Evolutionary conservation across 2,113 vertebrate genomes (phyloP), one percentile per base, ranked within the genome.

Genomic region (Callipepla californica): DNA sequence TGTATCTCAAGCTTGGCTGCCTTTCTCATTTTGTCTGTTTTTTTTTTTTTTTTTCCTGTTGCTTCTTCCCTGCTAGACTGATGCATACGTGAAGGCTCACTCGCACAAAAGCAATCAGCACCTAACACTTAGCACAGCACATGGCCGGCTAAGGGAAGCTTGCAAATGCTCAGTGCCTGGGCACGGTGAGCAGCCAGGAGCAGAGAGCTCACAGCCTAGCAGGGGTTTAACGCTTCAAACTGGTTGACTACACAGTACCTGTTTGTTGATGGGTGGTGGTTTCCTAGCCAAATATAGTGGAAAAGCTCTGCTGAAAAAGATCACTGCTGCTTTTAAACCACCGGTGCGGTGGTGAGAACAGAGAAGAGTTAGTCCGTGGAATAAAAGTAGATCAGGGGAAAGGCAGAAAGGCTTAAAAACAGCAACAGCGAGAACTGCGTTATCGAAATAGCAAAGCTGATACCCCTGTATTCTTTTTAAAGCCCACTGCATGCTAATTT

Each of bases 1-100:
- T 96, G 92, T 86, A 85, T 94, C 95, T 94, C 94, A 93, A 92
- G 96, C 93, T 95, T 85, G 94, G 94, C 94, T 93, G 89, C 93
- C 80, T 95, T 96, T 96, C 89, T 93, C 96, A 93, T 95, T 97
- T 96, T 76, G 87, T 65, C 94, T 65, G 53, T 57, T 57, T 57
- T 51, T 30, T 36, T 36, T 30, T 36, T 36, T 36, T 36, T 86
- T 92, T 95, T 93, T 95, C 87, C 92, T 90, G 91, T 93, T 94
- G 96, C 87, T 92, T 68, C 72, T 79, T 69, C 93, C 87, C 92
- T 48, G 81, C 92, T 65, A 69, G 61, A 74, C 53, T 70, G 76
- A 65, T 80, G 84, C 79, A 80, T 13, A 53, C 1, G 4, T 26
- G 80, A 72, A 86, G 74, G 53, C 61, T 80, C 36, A 13, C 30